Evolutionary conservation across 2,888 invertebrate genomes (phyloP).

Genomic region (Emmelina monodactyla): DNA sequence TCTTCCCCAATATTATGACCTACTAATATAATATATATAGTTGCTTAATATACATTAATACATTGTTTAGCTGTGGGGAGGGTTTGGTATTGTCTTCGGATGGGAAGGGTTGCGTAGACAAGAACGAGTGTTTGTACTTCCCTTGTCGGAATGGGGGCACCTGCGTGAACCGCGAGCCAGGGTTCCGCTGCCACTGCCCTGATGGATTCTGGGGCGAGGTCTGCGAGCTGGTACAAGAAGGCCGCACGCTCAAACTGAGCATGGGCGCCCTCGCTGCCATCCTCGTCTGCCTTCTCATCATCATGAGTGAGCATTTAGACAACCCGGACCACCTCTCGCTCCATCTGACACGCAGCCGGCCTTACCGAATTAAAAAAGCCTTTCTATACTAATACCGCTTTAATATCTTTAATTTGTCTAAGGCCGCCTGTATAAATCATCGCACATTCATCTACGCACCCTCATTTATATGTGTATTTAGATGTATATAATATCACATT

Average conservation of each 20-base stretch:
- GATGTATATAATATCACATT: conserved; percentile 14
- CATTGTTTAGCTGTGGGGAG: conserved; percentile 85
- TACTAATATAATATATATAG: too few species aligned
- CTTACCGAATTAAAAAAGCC: too few species aligned
- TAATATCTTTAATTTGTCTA: conserved; percentile 15
- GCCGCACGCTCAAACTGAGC: conserved; percentile 93
- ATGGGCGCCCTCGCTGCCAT: conserved; percentile 98
- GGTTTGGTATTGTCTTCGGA: conserved; percentile 90
- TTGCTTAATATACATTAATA: conserved; percentile 24
- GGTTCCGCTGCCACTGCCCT: conserved; percentile 87
- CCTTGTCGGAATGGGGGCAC: conserved; percentile 93
- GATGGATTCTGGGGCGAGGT: conserved; percentile 94
- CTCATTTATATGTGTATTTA: conserved; percentile 35
- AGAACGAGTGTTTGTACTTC: conserved; percentile 93
- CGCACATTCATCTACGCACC: conserved; percentile 25
- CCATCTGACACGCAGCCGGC: too few species aligned
- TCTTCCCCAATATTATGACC: too few species aligned
- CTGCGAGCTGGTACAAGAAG: conserved; percentile 93
- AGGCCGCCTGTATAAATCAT: conserved; percentile 21
- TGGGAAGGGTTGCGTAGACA: conserved; percentile 92
- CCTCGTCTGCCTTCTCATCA: conserved; percentile 94
- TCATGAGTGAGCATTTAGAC: conserved; percentile 84
- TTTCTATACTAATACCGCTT: too few species aligned
- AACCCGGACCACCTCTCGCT: too few species aligned
- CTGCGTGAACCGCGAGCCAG: conserved; percentile 91